Percentiles rank a stretch among this genome's conserved stretches.
phyloP scores from a whole-genome alignment of 2,888 invertebrate genomes.

The Ariolimax columbianus region DNA sequence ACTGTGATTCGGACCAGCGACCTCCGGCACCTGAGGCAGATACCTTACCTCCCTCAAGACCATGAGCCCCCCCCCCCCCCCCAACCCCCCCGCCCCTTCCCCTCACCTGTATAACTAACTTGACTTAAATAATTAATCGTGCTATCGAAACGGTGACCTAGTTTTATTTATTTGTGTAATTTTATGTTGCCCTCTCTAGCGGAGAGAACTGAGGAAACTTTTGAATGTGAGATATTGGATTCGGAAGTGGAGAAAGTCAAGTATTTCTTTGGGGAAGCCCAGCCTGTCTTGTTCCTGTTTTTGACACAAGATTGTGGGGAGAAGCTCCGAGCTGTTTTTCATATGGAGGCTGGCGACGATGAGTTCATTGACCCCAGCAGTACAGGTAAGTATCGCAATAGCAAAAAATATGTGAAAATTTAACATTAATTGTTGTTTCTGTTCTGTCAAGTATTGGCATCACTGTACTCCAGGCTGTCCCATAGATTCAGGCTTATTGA shows the following conservation, averaged over 20 bases:
- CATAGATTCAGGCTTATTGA: too few species aligned
- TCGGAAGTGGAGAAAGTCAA: conserved; percentile 64
- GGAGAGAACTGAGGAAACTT: conserved; percentile 54
- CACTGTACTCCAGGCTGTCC: too few species aligned
- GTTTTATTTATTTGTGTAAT: neutral
- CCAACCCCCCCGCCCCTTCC: too few species aligned
- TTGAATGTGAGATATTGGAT: conserved; percentile 60
- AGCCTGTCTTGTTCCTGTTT: conserved; percentile 90
- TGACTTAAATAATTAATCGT: too few species aligned
- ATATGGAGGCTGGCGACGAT: conserved; percentile 82
- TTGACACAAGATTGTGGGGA: conserved; percentile 85
- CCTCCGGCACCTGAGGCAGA: too few species aligned
- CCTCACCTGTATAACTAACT: too few species aligned
- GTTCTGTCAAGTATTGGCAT: too few species aligned
- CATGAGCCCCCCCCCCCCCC: too few species aligned
- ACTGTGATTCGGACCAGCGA: too few species aligned
- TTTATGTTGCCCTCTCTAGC: conserved; percentile 53
- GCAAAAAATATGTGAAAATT: too few species aligned
- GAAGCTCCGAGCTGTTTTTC: conserved; percentile 85
- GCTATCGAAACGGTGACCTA: neutral
- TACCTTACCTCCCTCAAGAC: too few species aligned
- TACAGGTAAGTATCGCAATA: conserved; percentile 75
- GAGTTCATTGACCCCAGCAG: conserved; percentile 82
- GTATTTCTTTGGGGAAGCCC: conserved; percentile 86
- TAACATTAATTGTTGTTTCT: too few species aligned